A percentile compares a stretch with the other conserved stretches of the same genome.
Evolutionary conservation across 2,113 vertebrate genomes (phyloP).

Genomic region (Castor canadensis): DNA sequence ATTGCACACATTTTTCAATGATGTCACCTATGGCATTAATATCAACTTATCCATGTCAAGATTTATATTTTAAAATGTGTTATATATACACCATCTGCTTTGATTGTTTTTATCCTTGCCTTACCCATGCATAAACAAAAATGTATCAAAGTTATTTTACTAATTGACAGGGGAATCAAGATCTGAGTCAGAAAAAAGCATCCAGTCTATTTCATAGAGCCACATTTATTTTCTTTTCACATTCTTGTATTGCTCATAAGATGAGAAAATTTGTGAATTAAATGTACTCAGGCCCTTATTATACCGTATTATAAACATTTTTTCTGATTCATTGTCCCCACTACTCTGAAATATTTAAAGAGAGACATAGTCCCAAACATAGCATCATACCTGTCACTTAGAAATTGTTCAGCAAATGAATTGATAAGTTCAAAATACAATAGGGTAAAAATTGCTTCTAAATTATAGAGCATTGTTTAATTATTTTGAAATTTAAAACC

Average conservation of each 20-base stretch:
- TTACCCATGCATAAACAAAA: background rate
- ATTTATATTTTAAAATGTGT: background rate
- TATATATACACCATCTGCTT: background rate
- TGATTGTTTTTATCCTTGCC: background rate
- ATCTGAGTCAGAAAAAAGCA: conserved; percentile 3
- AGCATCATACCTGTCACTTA: background rate
- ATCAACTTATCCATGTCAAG: background rate
- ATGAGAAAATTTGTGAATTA: background rate
- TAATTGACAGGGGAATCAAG: background rate
- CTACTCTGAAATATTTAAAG: background rate
- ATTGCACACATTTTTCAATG: conserved; percentile 33
- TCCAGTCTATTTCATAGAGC: background rate
- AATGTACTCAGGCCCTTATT: background rate
- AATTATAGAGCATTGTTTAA: background rate
- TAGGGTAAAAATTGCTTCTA: background rate
- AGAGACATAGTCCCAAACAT: background rate
- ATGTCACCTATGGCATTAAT: conserved; percentile 9
- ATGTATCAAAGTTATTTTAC: background rate
- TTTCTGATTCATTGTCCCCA: background rate
- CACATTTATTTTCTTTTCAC: background rate
- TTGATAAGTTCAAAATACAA: background rate
- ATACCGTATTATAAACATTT: background rate
- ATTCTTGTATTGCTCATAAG: background rate
- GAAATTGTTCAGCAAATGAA: background rate
- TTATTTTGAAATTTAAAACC: conserved; percentile 29